Evolutionary conservation across 30 jellyfish, hydroid and myxozoan species (phyloP).

Genomic region (Cassiopea xamachana): DNA sequence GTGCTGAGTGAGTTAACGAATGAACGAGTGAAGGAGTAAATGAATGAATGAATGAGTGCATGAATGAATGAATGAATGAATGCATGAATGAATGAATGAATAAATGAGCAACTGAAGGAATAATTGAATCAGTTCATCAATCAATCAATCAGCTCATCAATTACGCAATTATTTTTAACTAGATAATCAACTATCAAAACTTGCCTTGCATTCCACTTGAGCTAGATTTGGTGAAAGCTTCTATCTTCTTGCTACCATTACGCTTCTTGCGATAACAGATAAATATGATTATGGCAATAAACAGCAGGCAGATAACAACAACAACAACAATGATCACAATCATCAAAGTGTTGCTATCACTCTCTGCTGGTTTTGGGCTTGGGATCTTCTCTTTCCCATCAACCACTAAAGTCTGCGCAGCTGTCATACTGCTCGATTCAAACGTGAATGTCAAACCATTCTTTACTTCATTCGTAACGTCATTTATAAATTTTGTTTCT

Average conservation of each 20-base stretch:
- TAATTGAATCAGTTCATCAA: neutral
- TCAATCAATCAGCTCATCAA: neutral
- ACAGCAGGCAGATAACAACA: conserved; percentile 41
- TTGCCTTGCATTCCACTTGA: neutral
- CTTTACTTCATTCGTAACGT: conserved; percentile 59
- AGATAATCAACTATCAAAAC: neutral
- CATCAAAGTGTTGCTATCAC: conserved; percentile 18
- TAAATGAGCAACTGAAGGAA: neutral
- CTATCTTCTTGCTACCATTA: conserved; percentile 7
- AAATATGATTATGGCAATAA: conserved; percentile 51
- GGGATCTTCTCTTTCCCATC: conserved; percentile 78
- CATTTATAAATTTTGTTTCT: conserved; percentile 11
- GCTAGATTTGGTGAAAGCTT: neutral
- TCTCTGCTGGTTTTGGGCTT: conserved; percentile 44
- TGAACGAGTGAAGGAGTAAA: too few species aligned
- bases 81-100: neutral
- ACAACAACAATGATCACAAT: conserved; percentile 66
- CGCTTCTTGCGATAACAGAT: conserved; percentile 45
- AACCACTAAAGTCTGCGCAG: conserved; percentile 69
- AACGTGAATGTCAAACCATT: conserved; percentile 63
- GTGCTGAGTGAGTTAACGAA: too few species aligned
- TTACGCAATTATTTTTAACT: neutral
- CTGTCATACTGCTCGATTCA: conserved; percentile 43
- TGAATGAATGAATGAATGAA: neutral
- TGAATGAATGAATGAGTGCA: too few species aligned